Conservation (phyloP, 2,797 vertebrate genomes). For the Saxicola maurus region DNA sequence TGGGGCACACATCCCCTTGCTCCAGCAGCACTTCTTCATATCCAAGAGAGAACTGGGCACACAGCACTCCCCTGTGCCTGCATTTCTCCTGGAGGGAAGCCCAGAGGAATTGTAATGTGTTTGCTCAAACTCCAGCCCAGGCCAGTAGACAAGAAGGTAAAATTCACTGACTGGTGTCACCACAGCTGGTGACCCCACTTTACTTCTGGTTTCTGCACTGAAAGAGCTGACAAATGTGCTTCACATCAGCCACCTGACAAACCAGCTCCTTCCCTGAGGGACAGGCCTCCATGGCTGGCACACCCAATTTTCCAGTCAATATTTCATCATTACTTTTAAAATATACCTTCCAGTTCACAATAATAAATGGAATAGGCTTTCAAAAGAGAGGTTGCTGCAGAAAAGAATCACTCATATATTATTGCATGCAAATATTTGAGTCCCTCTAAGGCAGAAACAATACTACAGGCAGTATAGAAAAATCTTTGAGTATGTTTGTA, state of each 20-base stretch:
- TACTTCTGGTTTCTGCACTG: background rate
- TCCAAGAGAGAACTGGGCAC: background rate
- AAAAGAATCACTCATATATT: rapidly evolving
- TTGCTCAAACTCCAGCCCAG: background rate
- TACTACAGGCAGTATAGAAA: background rate
- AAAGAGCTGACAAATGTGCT: background rate
- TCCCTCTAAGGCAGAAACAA: background rate
- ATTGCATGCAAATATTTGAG: background rate
- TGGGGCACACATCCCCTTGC: background rate
- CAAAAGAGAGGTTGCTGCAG: background rate
- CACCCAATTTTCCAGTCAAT: background rate
- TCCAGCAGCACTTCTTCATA: background rate
- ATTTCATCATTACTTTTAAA: background rate
- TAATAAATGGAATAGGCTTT: background rate
- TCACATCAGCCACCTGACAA: background rate
- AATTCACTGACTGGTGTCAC: background rate
- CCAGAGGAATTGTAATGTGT: background rate
- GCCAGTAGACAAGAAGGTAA: background rate
- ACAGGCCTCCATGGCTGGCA: background rate
- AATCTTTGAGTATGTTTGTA: background rate
- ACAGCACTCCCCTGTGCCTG: background rate
- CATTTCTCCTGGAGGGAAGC: background rate
- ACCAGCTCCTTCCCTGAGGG: background rate
- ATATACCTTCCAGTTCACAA: background rate
- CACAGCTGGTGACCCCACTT: background rate